These are phyloP conservation scores for Phthorimaea operculella DNA, from an alignment of 1,140 invertebrate genomes.

Conservation along the genomic window DNA sequence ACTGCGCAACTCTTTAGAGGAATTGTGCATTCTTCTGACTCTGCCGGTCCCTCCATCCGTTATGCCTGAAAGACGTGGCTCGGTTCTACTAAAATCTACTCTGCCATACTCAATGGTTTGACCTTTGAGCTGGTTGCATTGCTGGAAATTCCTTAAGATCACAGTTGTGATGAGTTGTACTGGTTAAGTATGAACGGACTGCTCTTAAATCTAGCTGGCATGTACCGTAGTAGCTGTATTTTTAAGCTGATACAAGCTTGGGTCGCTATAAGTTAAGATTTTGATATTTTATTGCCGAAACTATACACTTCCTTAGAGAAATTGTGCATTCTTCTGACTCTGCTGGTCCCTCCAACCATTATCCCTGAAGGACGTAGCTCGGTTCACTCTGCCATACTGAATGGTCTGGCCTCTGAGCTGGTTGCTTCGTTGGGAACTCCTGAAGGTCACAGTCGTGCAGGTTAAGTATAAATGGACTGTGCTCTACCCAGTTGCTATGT, in stretches of 20 bases:
- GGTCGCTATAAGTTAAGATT: too few species aligned
- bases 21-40: slow-evolving; percentile 27
- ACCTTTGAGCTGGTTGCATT: slow-evolving; percentile 21
- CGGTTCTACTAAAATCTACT: too few species aligned
- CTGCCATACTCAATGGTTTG: slow-evolving; percentile 33
- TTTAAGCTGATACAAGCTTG: too few species aligned
- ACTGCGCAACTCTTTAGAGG: too few species aligned
- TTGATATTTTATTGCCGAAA: too few species aligned
- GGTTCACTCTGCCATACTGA: slow-evolving; percentile 33
- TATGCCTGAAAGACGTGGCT: slow-evolving; percentile 22
- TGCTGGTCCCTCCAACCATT: slow-evolving; percentile 31
- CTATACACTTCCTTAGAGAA: slow-evolving; percentile 7
- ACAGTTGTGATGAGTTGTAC: too few species aligned
- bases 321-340: slow-evolving; percentile 25
- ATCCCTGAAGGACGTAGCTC: slow-evolving; percentile 24
- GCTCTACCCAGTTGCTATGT: too few species aligned
- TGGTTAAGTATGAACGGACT: too few species aligned
- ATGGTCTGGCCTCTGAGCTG: slow-evolving; percentile 20
- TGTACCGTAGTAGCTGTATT: too few species aligned
- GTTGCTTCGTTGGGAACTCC: slow-evolving; percentile 32
- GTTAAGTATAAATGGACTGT: too few species aligned
- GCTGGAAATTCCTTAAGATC: too few species aligned
- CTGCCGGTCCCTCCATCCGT: slow-evolving; percentile 30
- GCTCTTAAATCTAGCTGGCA: too few species aligned
- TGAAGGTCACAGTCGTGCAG: slow-evolving; percentile 46